Evolutionary conservation across 2,113 vertebrate species (phyloP), one percentile per base, ranked within the genome.

Genomic region (Albula glossodonta): DNA sequence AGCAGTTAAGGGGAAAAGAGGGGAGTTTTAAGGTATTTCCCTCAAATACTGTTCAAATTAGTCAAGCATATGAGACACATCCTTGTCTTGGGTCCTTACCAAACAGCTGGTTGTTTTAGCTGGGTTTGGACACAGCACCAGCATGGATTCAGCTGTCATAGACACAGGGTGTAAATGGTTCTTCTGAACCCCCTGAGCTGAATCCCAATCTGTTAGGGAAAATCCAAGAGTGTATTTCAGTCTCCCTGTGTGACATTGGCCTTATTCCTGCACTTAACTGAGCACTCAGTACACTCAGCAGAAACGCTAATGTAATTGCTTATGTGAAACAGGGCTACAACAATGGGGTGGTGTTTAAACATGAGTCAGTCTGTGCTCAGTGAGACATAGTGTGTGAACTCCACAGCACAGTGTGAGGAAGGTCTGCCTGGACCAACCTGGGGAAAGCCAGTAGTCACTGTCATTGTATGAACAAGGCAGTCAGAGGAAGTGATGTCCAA

Each of bases 61-160:
- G 66, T 78, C 70, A 86, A 53, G 52, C 85, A 86, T 86, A 11
- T 83, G 85, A 57, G 80, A 41, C 41, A 56, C 51, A 83, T 83
- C 70, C 70, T 41, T 6, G 25, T 31, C 41, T 86, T 86, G 85
- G 80, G 85, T 82, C 11, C 31, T 11, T 49, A 86, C 81, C 85
- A 83, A 83, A 52, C 85, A 78, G 85, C 85, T 86, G 80, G 85
- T 31, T 31, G 51, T 13, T 22, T 78, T 5, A 50, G 80, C 66
- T 31, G 49, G 48, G 51, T 5, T 19, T 78, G 78, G 48, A 63
- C 11, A 56, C 1, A 50, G 79, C 22, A 70, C 52, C 52, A 78
- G 51, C 51, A 74, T 86, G 70, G 66, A 19, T 19, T 78, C 85
- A 60, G 53, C 81, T 60, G 53, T 82, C 13, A 57, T 15, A 57